Conservation (phyloP, 2,113 vertebrate genomes). For the Potamarius usumacintae region DNA sequence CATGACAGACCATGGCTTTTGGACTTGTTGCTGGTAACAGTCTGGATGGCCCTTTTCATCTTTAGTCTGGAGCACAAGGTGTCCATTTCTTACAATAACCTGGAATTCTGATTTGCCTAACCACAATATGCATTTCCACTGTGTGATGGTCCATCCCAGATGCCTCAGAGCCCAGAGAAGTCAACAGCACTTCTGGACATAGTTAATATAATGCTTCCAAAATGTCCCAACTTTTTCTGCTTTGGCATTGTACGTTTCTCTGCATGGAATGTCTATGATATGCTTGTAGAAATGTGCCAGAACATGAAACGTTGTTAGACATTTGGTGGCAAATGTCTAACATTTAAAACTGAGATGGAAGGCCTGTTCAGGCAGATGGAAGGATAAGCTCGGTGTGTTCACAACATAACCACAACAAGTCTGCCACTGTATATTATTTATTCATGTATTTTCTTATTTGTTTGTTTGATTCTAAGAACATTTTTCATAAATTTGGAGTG, state of each 20-base stretch:
- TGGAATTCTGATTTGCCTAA: too few species aligned
- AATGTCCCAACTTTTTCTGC: neutral
- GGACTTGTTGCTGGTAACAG: too few species aligned
- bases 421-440: slow-evolving; percentile 3
- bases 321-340: slow-evolving; percentile 1
- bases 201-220: too few species aligned
- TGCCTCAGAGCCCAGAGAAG: too few species aligned
- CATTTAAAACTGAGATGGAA: neutral
- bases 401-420: slow-evolving; percentile 30
- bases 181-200: too few species aligned
- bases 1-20: too few species aligned
- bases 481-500: slow-evolving; percentile 43
- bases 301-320: neutral
- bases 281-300: neutral
- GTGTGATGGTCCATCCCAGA: too few species aligned
- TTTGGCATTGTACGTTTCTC: neutral
- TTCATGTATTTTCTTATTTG: slow-evolving; percentile 10
- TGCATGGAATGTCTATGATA: slow-evolving; percentile 4
- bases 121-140: too few species aligned
- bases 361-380: neutral
- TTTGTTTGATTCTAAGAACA: slow-evolving; percentile 20
- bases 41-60: too few species aligned
- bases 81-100: too few species aligned
- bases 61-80: too few species aligned
- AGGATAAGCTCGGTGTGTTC: slow-evolving; percentile 13